Evolutionary conservation across 2,888 invertebrate species (phyloP).

Genomic region (Tetragonula carbonaria): DNA sequence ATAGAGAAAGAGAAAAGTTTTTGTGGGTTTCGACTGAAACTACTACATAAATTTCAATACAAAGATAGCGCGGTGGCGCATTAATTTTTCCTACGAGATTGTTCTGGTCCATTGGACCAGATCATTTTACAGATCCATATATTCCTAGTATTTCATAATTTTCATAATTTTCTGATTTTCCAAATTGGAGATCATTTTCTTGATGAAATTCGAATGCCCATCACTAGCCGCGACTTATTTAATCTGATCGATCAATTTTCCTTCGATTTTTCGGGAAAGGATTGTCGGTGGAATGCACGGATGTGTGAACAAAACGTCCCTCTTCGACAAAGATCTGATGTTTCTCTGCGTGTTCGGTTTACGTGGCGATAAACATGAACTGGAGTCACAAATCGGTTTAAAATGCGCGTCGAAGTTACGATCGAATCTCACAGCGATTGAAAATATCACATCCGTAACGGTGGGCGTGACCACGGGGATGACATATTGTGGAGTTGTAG

Average conservation of each 20-base stretch:
- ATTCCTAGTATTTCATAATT: too few species aligned
- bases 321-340: conserved; percentile 90
- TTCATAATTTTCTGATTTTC: too few species aligned
- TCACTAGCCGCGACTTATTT: background rate
- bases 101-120: too few species aligned
- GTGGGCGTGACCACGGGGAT: conserved; percentile 89
- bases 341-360: conserved; percentile 90
- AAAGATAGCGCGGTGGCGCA: too few species aligned
- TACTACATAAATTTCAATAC: too few species aligned
- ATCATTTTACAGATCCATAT: too few species aligned
- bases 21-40: too few species aligned
- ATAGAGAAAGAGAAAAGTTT: too few species aligned
- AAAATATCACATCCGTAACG: conserved; percentile 85
- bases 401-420: conserved; percentile 87
- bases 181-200: too few species aligned
- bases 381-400: conserved; percentile 88
- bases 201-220: too few species aligned
- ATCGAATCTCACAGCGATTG: conserved; percentile 83
- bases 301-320: conserved; percentile 88
- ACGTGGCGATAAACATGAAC: conserved; percentile 89
- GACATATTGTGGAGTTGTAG: conserved; percentile 91
- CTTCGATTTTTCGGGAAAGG: conserved; percentile 64
- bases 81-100: too few species aligned
- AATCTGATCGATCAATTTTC: background rate
- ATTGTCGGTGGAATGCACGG: conserved; percentile 85